Base-by-base conservation (phyloP, 1,140 invertebrate genomes). In the Drosophila pseudoobscura region DNA sequence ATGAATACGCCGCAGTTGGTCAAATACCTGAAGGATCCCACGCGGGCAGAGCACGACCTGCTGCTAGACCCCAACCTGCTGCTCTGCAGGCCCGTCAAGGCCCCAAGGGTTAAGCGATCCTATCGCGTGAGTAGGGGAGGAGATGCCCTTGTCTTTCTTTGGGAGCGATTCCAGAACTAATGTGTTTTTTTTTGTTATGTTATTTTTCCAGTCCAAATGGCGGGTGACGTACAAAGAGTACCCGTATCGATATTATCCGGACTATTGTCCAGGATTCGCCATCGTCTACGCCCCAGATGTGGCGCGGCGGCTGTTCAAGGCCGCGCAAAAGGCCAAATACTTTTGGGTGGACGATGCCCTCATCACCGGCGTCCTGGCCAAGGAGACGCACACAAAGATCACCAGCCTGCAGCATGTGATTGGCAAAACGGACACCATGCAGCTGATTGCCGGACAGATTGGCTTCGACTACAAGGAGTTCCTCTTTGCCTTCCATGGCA, bases 271-370 rank as follows among this genome's bases (percentile, higher is more conserved):
- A 4, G 96, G 96, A 15, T 96, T 95, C 94, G 94, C 94, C 4
- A 94, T 96, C 20, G 80, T 96, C 5, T 96, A 96, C 75, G 95
- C 95, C 0, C 93, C 94, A 11, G 95, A 96, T 91, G 94, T 95
- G 41, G 93, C 94, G 24, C 93, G 94, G 73, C 89, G 93, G 17
- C 82, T 96, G n/a, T 95, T 95, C 64, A 91, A 91, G 57, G 92
- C 94, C 58, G 94, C 94, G 2, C 95, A 95, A 83, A 92, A 90
- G 47, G 73, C 93, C 9, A 92, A 92, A 5, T 96, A 95, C 90
- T 97, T 97, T 92, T 97, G 96, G 96, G 96, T 97, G 50, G 96
- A 97, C 89, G 96, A 97, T 92, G 96, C 97, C 9, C 94, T 95
- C 75, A 92, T 97, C 17, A 97, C 96, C 1, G 96, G 96, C 29